phyloP scores from a whole-genome alignment of 2,888 invertebrate genomes.

The Kuschelorhynchus macadamiae region DNA sequence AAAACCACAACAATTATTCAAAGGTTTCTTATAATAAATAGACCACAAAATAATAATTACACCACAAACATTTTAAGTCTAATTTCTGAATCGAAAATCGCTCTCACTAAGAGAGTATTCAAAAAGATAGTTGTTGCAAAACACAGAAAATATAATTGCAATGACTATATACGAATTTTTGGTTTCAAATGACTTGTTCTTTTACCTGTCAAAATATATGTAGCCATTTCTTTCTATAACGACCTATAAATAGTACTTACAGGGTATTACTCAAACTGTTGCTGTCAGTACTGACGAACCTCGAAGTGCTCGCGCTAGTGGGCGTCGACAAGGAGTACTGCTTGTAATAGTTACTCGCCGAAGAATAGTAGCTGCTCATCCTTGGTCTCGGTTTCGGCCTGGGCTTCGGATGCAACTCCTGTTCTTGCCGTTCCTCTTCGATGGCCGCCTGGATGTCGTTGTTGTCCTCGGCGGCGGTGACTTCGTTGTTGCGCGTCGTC shows the following conservation, averaged over 20 bases:
- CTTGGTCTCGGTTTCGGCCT: constrained; percentile 54
- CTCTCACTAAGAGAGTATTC: too few relatives aligned
- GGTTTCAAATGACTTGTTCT: too few relatives aligned
- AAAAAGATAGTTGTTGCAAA: too few relatives aligned
- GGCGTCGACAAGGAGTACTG: constrained; percentile 57
- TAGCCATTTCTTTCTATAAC: too few relatives aligned
- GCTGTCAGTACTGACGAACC: constrained; percentile 55
- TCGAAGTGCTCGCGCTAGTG: constrained; percentile 56
- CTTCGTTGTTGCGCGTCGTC: constrained; percentile 72
- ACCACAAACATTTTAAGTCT: too few relatives aligned
- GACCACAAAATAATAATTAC: too few relatives aligned
- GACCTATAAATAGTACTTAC: constrained; percentile 63
- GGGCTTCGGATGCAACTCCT: constrained; percentile 68
- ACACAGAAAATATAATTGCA: too few relatives aligned
- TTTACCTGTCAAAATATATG: too few relatives aligned
- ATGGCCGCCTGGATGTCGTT: constrained; percentile 84
- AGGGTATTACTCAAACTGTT: constrained; percentile 63
- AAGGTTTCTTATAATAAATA: too few relatives aligned
- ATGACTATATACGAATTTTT: too few relatives aligned
- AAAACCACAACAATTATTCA: too few relatives aligned
- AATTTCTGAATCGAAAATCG: too few relatives aligned
- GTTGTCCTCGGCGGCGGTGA: constrained; percentile 76
- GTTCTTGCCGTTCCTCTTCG: constrained; percentile 82
- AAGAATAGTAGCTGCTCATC: constrained; percentile 35
- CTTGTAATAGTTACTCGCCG: constrained; percentile 50